A percentile compares a stretch with the other conserved stretches of the same genome.
phyloP scores from a whole-genome alignment of 2,797 vertebrate genomes.

The Hydrolagus colliei region DNA sequence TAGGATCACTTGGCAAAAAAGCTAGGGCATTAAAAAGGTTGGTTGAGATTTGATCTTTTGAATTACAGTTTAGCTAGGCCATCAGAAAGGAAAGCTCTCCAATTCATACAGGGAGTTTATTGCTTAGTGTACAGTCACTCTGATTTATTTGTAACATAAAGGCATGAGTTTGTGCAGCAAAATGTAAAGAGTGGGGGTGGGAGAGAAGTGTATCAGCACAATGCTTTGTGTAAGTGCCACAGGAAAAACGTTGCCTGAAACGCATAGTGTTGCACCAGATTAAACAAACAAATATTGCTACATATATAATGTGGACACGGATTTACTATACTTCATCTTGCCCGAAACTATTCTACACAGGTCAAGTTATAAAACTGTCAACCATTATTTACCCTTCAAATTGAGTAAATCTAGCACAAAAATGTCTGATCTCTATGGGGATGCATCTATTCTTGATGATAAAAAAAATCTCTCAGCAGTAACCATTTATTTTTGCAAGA shows the following conservation, averaged over 20 bases:
- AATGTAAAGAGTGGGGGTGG: neutral
- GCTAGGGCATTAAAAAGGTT: slow-evolving; percentile 18
- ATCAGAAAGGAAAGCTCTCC: slow-evolving; percentile 20
- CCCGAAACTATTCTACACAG: neutral
- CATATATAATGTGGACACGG: neutral
- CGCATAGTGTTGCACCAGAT: neutral
- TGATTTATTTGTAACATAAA: slow-evolving; percentile 18
- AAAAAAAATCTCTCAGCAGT: too few species aligned
- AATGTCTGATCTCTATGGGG: neutral
- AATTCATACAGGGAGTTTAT: slow-evolving; percentile 29
- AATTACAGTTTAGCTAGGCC: slow-evolving; percentile 25
- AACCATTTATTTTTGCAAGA: neutral
- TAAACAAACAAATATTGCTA: slow-evolving; percentile 15
- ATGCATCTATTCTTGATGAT: neutral
- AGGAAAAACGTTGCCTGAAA: neutral
- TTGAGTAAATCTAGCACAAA: slow-evolving; percentile 9
- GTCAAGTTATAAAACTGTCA: neutral
- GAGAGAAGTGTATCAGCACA: neutral
- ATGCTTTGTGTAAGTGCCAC: neutral
- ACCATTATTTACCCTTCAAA: neutral
- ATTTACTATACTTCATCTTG: neutral
- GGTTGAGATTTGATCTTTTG: slow-evolving; percentile 23
- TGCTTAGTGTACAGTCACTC: slow-evolving; percentile 23
- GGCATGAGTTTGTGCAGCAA: neutral
- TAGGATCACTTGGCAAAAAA: slow-evolving; percentile 23